phyloP scores from a whole-genome alignment of 2,113 vertebrate species.

The Pseudopipra pipra region DNA sequence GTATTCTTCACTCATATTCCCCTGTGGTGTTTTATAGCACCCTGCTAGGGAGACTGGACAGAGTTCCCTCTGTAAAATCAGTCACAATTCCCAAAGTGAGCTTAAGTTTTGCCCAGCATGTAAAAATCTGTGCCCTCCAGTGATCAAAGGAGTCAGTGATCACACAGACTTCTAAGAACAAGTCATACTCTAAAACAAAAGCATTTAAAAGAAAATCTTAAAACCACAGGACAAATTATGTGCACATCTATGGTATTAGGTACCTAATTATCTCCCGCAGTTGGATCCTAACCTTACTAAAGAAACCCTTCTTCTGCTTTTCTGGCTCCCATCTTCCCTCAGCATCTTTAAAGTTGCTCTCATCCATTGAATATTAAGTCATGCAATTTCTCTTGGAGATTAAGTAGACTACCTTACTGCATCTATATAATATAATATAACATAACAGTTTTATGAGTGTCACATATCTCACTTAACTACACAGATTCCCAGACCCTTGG shows the following conservation, averaged over 20 bases:
- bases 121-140: background rate
- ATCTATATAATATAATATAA: background rate
- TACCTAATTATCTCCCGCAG: slow-evolving; percentile 44
- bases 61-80: background rate
- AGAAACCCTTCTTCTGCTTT: background rate
- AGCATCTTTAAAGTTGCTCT: background rate
- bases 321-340: background rate
- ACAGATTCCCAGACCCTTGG: background rate
- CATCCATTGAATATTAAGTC: background rate
- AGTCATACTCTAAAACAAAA: slow-evolving; percentile 27
- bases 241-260: background rate
- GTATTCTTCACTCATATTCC: background rate
- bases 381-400: background rate
- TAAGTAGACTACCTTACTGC: background rate
- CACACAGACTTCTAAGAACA: slow-evolving; percentile 11
- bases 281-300: slow-evolving; percentile 9
- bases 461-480: background rate
- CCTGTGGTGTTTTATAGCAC: background rate
- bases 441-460: background rate
- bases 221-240: slow-evolving; percentile 42
- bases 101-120: slow-evolving; percentile 2
- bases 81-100: background rate
- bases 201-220: background rate
- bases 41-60: background rate
- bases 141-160: slow-evolving; percentile 41